Evolutionary conservation across 2,797 vertebrate genomes (phyloP), one percentile per base, ranked within the genome.

Genomic region (Gymnoscopelus braueri): DNA sequence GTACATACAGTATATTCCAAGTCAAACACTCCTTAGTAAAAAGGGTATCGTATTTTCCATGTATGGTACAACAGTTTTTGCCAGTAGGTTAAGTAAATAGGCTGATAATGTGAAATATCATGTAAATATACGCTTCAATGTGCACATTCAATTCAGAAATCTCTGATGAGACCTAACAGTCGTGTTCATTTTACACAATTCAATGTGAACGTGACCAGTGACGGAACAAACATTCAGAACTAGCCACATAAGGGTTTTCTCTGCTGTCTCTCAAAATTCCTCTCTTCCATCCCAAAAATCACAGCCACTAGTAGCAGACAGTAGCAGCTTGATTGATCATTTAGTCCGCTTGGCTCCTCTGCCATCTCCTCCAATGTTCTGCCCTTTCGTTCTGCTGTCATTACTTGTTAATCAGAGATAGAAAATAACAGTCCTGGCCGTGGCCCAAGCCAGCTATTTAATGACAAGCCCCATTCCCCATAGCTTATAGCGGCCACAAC

Each of bases 401-500:
- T 93, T 93, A 91, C 79, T 65, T 69, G 74, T 89, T 91, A 90
- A 93, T 93, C 85, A 92, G 39, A 90, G 86, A 80, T 83, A 84
- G 87, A 91, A 90, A 91, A 89, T 84, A 90, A 87, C 91, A 88
- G 88, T 89, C 86, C 65, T 69, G 79, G 77, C 80, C 82, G 67
- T 58, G 73, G 71, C 67, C 82, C 68, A 54, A 72, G 71, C 67
- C 66, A 48, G 73, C 61, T 81, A 60, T 71, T 66, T 87, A 89
- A 92, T 89, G 83, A 89, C 80, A 61, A 85, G 60, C 67, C 39
- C 55, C 66, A 72, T 78, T 85, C 74, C 73, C 63, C 39, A 48
- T 64, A 67, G 69, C 67, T 72, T 71, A 23, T 74, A 66, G 77
- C 39, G 47, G 69, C 79, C 66, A 75, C 67, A 59, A 65, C 74